Percentiles rank a stretch among this genome's conserved stretches.
phyloP scores from a whole-genome alignment of 2,888 invertebrate genomes.

The Melipona beecheii region DNA sequence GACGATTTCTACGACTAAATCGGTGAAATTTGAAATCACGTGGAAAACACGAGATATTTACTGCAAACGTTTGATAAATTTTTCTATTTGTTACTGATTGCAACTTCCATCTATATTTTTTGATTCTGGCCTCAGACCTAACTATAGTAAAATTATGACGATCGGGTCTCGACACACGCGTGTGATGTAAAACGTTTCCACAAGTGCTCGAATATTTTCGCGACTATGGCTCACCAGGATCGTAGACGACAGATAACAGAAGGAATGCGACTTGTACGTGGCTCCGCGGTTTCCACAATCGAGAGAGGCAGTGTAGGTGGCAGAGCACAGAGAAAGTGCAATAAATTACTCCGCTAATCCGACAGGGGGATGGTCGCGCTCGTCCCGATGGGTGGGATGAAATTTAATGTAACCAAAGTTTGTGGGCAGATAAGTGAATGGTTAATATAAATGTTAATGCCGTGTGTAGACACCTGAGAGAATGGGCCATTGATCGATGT shows the following conservation, averaged over 20 bases:
- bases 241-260: neutral
- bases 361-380: conserved; percentile 45
- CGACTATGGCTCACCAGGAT: neutral
- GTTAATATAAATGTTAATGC: conserved; percentile 61
- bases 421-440: conserved; percentile 55
- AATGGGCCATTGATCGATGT: conserved; percentile 43
- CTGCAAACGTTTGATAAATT: no score
- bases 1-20: no score
- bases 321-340: conserved; percentile 55
- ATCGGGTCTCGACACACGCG: no score
- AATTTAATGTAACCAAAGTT: conserved; percentile 54
- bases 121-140: no score
- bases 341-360: conserved; percentile 65
- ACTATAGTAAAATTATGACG: no score
- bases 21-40: no score
- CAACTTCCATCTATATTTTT: no score
- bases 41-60: no score
- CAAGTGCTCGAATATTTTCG: neutral
- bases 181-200: no score
- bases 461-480: conserved; percentile 29
- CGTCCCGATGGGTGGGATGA: conserved; percentile 47
- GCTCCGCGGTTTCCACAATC: conserved; percentile 19
- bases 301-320: conserved; percentile 50
- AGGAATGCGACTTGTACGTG: conserved; percentile 20
- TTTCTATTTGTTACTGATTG: no score